Evolutionary conservation across 1,140 invertebrate genomes (phyloP).

Genomic region (Grapholita molesta): DNA sequence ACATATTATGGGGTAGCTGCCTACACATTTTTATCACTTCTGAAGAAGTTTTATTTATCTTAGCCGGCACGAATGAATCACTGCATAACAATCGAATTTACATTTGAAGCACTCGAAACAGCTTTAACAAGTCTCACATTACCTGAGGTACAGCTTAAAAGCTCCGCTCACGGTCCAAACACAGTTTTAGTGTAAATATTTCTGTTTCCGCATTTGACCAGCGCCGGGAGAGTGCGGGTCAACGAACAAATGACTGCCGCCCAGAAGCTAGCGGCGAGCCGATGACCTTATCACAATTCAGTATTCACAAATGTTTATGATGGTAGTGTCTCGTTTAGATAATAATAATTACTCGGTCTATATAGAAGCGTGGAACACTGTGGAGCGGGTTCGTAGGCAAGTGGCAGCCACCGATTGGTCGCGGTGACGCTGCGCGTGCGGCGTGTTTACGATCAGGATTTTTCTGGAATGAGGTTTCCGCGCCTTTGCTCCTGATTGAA

Average conservation of each 20-base stretch:
- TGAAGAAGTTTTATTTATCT: neutral
- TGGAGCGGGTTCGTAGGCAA: neutral
- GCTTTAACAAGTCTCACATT: neutral
- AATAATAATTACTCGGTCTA: slow-evolving; percentile 22
- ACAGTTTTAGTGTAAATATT: neutral
- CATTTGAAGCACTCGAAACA: neutral
- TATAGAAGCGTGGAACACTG: neutral
- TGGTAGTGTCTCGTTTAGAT: slow-evolving; percentile 33
- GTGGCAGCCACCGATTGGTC: neutral
- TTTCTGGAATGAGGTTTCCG: neutral
- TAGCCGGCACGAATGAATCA: neutral
- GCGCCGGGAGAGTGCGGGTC: slow-evolving; percentile 49
- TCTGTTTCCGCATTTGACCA: slow-evolving; percentile 6
- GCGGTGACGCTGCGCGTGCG: neutral
- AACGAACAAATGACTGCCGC: slow-evolving; percentile 64
- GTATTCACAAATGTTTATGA: slow-evolving; percentile 36
- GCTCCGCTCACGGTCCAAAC: neutral
- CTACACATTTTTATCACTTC: no score
- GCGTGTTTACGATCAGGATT: neutral
- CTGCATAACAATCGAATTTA: neutral
- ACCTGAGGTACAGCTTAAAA: neutral
- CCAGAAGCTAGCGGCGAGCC: slow-evolving; percentile 52
- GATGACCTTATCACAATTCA: slow-evolving; percentile 52
- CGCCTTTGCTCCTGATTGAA: neutral
- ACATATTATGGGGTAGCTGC: no score